Conservation (phyloP, 2,113 vertebrate species). For the Oxyura jamaicensis region DNA sequence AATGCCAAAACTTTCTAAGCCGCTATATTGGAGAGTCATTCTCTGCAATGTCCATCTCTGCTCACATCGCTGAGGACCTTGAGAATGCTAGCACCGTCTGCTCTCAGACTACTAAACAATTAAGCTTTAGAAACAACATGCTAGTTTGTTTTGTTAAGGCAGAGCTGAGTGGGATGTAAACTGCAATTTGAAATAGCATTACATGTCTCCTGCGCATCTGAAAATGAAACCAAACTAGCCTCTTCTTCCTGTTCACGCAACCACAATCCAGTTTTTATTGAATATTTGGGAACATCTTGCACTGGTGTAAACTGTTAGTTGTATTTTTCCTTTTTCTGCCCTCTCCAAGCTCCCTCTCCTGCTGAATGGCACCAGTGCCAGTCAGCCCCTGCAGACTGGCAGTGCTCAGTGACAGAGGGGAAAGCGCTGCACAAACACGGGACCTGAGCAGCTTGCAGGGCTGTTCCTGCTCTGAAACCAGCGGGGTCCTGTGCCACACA, state of each 20-base stretch:
- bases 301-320: not conserved
- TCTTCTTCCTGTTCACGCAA: not conserved
- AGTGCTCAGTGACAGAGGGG: fast-evolving
- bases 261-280: not conserved
- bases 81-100: not conserved
- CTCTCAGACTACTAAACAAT: not conserved
- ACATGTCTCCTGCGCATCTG: fast-evolving
- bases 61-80: not conserved
- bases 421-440: fast-evolving
- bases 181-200: not conserved
- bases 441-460: not conserved
- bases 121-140: not conserved
- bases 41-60: not conserved
- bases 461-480: not conserved
- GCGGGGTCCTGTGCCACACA: not conserved
- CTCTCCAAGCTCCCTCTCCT: not conserved
- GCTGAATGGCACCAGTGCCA: fast-evolving
- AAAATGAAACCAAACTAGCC: not conserved
- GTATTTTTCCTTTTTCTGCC: not conserved
- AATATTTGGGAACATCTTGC: not conserved
- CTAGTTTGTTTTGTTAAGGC: not conserved
- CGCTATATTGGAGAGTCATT: no score
- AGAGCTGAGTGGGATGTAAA: not conserved
- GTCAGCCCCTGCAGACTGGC: fast-evolving
- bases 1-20: not conserved